Conservation (phyloP, 1,140 invertebrate species). For the Stenopsyche tienmushanensis region DNA sequence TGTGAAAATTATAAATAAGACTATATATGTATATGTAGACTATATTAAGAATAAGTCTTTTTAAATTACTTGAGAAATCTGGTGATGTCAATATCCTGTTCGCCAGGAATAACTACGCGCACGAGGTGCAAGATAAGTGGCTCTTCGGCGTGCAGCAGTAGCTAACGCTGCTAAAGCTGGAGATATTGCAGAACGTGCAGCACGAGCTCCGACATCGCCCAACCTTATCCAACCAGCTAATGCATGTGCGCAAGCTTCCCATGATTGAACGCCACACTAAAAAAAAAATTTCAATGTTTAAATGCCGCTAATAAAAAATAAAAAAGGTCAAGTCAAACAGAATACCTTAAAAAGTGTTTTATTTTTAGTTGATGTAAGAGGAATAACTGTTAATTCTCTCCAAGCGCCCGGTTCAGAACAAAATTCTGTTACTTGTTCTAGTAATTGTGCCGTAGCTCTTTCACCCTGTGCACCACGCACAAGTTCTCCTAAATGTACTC, state of each 20-base stretch:
- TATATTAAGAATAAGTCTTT: conserved; percentile 1
- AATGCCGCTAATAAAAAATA: too few relatives aligned
- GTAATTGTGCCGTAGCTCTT: conserved; percentile 43
- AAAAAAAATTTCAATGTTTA: too few relatives aligned
- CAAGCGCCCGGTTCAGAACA: conserved; percentile 45
- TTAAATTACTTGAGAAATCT: conserved; percentile 76
- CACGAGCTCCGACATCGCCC: conserved; percentile 23
- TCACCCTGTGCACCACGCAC: conserved; percentile 50
- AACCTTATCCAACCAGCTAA: conserved; percentile 31
- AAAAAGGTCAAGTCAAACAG: background rate
- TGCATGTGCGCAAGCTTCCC: conserved; percentile 32
- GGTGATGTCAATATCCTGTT: conserved; percentile 92
- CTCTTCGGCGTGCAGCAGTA: conserved; percentile 55
- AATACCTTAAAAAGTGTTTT: conserved; percentile 37
- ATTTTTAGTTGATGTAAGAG: conserved; percentile 32
- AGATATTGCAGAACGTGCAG: conserved; percentile 28
- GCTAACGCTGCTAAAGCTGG: conserved; percentile 25
- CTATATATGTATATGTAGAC: too few relatives aligned
- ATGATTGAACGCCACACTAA: conserved; percentile 34
- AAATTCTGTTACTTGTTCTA: conserved; percentile 44
- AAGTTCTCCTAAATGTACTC: conserved; percentile 51
- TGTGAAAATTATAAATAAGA: background rate
- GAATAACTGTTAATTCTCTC: conserved; percentile 44
- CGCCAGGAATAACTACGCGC: conserved; percentile 88
- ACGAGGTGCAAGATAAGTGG: conserved; percentile 69